Base-by-base conservation (phyloP, 2,888 invertebrate species). In the Meiosimyza decipiens region DNA sequence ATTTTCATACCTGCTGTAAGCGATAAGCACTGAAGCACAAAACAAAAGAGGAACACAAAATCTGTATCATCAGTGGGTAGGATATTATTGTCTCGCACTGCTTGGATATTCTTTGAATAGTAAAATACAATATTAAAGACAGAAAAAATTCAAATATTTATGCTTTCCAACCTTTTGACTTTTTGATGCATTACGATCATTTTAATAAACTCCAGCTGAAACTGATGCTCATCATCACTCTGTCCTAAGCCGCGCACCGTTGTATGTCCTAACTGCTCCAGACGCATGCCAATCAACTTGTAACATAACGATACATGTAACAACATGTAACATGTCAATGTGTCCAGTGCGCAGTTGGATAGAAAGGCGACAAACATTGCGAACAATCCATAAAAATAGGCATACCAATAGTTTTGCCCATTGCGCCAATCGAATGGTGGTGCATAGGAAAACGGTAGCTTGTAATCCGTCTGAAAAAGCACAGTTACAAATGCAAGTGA, bases 21-120 rank as follows among this genome's bases (percentile, higher is more conserved):
- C 83, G 82, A 72, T 83, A 85, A 12, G 79, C 80, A 12, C 81
- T 82, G 59, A 85, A 85, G 63, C 85, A 85, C 50, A 83, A 76
- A 9, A 84, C 80, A 5, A 84, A 74, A 0, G 82, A 82, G 60
- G 82, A 85, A 2, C 85, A 68, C 1, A 83, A 74, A 12, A 85
- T 79, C 74, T 85, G 83, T 1, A 78, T 74, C 22, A 83, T 77
- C 13, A 85, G 75, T 0, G 82, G 82, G 6, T 80, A 76, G 0
- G 82, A 82, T 1, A 84, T 79, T 12, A 84, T 67, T 0, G 33
- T 13, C n/a, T 82, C 77, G 47, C 82, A 84, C 1, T 57, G 55
- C 16, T 55, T 54, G 3, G 71, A 67, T 68, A 76, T 72, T 9
- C 76, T 75, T 3, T 7, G 18, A 9, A 2, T 12, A 22, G 57